A percentile compares a stretch with the other conserved stretches of the same genome.
These are phyloP conservation scores for Platanista minor DNA, from an alignment of 2,113 vertebrate species.

Conservation along the genomic window DNA sequence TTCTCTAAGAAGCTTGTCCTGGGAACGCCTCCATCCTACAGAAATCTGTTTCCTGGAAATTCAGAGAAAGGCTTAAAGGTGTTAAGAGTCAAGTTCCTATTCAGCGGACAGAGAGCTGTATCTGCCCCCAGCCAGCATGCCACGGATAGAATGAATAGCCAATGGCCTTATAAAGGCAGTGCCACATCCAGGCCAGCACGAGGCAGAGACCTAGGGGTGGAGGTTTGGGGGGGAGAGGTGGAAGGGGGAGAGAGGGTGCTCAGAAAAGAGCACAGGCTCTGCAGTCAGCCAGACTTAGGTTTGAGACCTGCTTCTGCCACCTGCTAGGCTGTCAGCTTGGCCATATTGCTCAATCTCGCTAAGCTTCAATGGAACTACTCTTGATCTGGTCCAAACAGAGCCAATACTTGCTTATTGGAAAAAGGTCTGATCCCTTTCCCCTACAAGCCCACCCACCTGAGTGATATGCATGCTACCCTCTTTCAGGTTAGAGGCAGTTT, in stretches of 20 bases:
- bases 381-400: neutral
- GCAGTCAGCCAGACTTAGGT: neutral
- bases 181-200: fast-evolving
- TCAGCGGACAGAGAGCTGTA: neutral
- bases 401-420: neutral
- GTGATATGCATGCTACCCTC: neutral
- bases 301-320: neutral
- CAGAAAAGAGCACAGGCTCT: neutral
- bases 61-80: constrained; percentile 39
- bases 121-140: neutral
- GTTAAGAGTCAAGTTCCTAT: neutral
- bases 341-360: neutral
- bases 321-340: neutral
- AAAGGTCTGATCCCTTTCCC: neutral
- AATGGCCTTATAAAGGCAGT: no score
- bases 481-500: neutral
- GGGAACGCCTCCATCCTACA: constrained; percentile 7
- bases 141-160: neutral
- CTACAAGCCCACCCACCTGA: neutral
- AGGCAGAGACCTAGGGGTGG: neutral
- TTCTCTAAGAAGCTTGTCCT: constrained; percentile 56
- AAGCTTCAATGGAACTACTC: neutral
- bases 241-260: fast-evolving
- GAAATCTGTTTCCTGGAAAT: constrained; percentile 47
- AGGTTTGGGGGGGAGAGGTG: neutral